Percentiles rank a stretch among this genome's conserved stretches.
phyloP scores from a whole-genome alignment of 2,888 invertebrate genomes.

The Brachynemurus nebulosus region DNA sequence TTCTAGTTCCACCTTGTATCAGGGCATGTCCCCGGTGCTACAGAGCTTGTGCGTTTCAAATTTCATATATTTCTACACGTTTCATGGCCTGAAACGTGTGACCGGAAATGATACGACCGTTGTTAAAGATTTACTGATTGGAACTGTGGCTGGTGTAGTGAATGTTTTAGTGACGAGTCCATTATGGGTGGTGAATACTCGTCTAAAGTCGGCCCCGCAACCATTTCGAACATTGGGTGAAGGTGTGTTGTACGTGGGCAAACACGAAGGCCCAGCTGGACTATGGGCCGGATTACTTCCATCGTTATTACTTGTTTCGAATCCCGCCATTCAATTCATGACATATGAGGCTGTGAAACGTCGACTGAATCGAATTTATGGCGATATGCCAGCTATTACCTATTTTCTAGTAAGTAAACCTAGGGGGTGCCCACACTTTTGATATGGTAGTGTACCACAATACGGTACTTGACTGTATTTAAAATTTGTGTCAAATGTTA shows the following conservation, averaged over 20 bases:
- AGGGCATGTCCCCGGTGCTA: constrained; percentile 69
- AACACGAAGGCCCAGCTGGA: constrained; percentile 56
- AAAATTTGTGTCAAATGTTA: too few relatives aligned
- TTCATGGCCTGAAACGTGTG: constrained; percentile 60
- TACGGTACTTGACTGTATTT: too few relatives aligned
- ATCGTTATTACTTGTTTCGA: constrained; percentile 71
- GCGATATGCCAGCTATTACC: constrained; percentile 42
- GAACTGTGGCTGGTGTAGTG: constrained; percentile 63
- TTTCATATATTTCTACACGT: constrained; percentile 90
- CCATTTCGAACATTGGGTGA: constrained; percentile 32
- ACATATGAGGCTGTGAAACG: constrained; percentile 79
- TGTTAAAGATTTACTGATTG: constrained; percentile 58
- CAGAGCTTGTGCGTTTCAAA: constrained; percentile 77
- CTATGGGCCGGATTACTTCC: constrained; percentile 78
- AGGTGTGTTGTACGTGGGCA: constrained; percentile 54
- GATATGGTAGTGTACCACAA: too few relatives aligned
- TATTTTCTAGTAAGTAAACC: constrained; percentile 37
- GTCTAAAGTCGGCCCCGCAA: constrained; percentile 46
- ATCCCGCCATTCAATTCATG: constrained; percentile 89
- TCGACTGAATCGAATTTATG: constrained; percentile 36
- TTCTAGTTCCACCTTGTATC: constrained; percentile 48
- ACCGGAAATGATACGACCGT: constrained; percentile 40
- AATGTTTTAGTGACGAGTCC: constrained; percentile 81
- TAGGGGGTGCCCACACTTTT: too few relatives aligned
- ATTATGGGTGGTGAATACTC: constrained; percentile 83